Evolutionary conservation across 2,113 vertebrate species (phyloP), one percentile per base, ranked within the genome.

Genomic region (Cyphomyrus plagiostoma): DNA sequence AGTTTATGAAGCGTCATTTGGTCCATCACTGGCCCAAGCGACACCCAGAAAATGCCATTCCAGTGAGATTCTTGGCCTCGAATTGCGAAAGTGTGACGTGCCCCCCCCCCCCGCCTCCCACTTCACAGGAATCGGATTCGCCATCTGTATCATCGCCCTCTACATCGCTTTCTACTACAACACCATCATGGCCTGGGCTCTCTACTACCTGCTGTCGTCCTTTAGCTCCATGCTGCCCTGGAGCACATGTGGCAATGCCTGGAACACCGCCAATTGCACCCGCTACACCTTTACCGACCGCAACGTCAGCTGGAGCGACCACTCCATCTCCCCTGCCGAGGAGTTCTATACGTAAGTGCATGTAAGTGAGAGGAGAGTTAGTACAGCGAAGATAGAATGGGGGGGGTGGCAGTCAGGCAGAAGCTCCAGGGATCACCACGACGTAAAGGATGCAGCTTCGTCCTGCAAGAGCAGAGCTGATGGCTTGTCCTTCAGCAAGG

Each of bases 261-360:
- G 98, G 98, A 99, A 99, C 95, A 99, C 98, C 0, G 93, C 86
- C 82, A 98, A 97, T 96, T 99, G 98, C 91, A 96, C 97, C 84
- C 96, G 93, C 91, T 99, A 99, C 94, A 97, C 98, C 94, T 94
- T 92, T 88, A 97, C 95, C 0, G 97, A 97, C 94, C 92, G 92
- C 91, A 99, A 98, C 0, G 11, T 98, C 92, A 96, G 96, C 46
- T 99, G 98, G 98, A 96, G 96, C 35, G 93, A 92, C 92, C 93
- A 95, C 91, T 98, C 98, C 90, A 97, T 91, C 1, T 99, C 98
- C 0, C 98, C 98, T 0, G 98, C 98, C 9, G 97, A 99, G 95
- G 98, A 99, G 95, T 99, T 99, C 96, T 99, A 99, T 96, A 97
- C 95, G 98, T 99, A 97, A 98, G 98, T 97, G 95, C 95, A 94